A percentile compares a stretch with the other conserved stretches of the same genome.
Evolutionary conservation across 2,113 vertebrate species (phyloP).

Genomic region (Thalassoma bifasciatum): DNA sequence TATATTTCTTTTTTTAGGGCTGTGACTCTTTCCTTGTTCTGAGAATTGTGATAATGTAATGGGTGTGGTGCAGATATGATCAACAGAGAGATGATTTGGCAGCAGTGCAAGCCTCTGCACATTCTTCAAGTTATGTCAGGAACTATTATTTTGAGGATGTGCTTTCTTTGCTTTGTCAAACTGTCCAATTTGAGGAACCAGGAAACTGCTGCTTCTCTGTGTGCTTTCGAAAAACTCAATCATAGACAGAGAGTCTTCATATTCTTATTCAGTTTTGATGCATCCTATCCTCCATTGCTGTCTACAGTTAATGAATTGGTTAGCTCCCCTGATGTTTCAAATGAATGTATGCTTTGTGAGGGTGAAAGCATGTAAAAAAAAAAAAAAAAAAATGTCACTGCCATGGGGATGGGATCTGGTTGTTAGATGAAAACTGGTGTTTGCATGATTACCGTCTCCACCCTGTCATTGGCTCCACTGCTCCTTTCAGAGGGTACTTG

Average conservation of each 20-base stretch:
- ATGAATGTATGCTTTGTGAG: no score
- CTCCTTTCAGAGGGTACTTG: constrained; percentile 80
- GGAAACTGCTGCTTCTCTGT: background rate
- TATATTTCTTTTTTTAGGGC: background rate
- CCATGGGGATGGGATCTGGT: background rate
- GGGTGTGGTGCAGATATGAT: constrained; percentile 42
- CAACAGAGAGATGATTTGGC: constrained; percentile 15
- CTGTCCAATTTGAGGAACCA: constrained; percentile 3
- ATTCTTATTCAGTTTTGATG: background rate
- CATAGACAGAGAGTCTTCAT: background rate
- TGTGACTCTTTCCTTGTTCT: background rate
- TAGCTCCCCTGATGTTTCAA: no score
- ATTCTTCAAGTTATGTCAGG: constrained; percentile 39
- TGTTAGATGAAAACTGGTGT: background rate
- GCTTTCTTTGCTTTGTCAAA: background rate
- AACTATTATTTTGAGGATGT: constrained; percentile 41
- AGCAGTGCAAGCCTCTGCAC: constrained; percentile 10
- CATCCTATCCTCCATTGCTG: background rate
- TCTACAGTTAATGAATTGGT: background rate
- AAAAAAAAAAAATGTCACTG: background rate
- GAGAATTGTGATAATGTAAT: constrained; percentile 14
- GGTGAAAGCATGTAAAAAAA: background rate
- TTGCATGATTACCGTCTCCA: constrained; percentile 91
- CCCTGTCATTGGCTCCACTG: constrained; percentile 85
- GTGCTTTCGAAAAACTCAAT: background rate